Evolutionary conservation across 2,888 invertebrate genomes (phyloP), one percentile per base, ranked within the genome.

Genomic region (Zele albiditarsus): DNA sequence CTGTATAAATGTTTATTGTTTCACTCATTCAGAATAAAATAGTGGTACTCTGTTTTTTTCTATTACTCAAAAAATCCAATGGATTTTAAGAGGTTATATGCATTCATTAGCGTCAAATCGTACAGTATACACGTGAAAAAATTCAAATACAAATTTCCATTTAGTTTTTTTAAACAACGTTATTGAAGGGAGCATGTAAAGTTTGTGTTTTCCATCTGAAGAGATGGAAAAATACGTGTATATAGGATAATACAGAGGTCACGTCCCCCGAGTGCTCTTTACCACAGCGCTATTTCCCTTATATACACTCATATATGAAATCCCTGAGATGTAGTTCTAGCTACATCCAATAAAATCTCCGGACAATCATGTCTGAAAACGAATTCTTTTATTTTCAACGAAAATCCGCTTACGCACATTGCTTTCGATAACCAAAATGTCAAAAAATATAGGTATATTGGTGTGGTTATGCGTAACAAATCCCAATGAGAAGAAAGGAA

Each of bases 281-380:
- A 53, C 53, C 53, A 20, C 46, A 53, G 68, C n/a, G 27, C 28
- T 31, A 23, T 49, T 68, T 31, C 14, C 27, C 46, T 46, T 42
- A 53, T 49, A 49, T 53, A 46, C 46, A 53, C 20, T n/a, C 20
- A 3, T 20, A 12, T 42, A 53, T 53, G 53, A 8, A 20, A 53
- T 53, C 20, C 16, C 46, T n/a, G 46, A 12, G 38, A 38, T 38
- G 38, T 38, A 69, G 68, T 31, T 31, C 57, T 60, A 60, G 70
- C 57, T 60, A 70, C 60, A 70, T 60, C 58, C 70, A 60, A 70
- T 70, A 70, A 70, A 70, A 70, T 70, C 53, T 60, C 70, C 25
- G n/a, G 60, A 70, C 60, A 70, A 70, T 70, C 70, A 60, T 60
- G 70, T 58, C 23, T 46, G 16, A 16, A 58, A 70, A 28, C 38